Conservation (phyloP, 2,888 invertebrate species). For the Luperina testacea region DNA sequence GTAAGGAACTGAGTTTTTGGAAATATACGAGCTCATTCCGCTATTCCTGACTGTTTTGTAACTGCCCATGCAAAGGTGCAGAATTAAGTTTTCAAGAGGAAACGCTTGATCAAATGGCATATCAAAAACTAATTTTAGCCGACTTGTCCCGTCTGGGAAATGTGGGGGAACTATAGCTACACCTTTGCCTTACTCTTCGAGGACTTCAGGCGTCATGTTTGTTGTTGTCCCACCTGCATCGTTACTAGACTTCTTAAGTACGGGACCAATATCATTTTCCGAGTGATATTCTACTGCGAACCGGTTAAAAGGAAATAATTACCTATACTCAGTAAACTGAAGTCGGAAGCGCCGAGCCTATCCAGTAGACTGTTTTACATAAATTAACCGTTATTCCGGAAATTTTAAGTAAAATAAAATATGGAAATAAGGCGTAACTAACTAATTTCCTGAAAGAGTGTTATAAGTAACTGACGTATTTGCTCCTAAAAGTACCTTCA, state of each 20-base stretch:
- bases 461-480: neutral
- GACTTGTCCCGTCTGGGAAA: neutral
- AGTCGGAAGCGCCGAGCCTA: slow-evolving; percentile 37
- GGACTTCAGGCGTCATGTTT: no score
- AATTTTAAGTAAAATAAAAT: slow-evolving; percentile 5
- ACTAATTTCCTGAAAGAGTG: neutral
- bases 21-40: no score
- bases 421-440: neutral
- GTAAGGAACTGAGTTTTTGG: no score
- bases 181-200: no score
- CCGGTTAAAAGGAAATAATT: slow-evolving; percentile 39
- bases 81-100: neutral
- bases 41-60: neutral
- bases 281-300: slow-evolving; percentile 4
- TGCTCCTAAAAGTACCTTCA: neutral
- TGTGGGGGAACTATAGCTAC: no score
- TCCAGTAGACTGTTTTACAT: slow-evolving; percentile 26
- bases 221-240: neutral
- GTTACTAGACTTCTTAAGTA: neutral
- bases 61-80: no score
- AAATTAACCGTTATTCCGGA: slow-evolving; percentile 6
- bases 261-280: slow-evolving; percentile 33
- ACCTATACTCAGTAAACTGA: slow-evolving; percentile 11
- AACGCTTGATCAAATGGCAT: neutral
- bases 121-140: neutral